Percentiles rank a stretch among this genome's conserved stretches.
Evolutionary conservation across 2,113 vertebrate genomes (phyloP).

Genomic region (Phainopepla nitens): DNA sequence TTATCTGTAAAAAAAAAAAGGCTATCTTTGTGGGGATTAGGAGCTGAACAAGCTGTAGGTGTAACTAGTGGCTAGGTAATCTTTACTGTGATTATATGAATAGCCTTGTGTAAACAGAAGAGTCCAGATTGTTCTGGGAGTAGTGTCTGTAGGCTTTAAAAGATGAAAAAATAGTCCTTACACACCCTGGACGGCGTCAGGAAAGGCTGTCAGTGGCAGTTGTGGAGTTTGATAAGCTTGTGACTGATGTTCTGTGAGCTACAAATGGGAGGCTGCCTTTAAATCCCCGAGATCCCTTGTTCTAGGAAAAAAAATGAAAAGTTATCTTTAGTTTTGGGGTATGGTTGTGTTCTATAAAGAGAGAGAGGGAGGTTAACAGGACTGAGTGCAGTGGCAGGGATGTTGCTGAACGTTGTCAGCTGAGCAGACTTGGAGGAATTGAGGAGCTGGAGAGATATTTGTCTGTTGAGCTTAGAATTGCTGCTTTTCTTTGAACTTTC

Average conservation of each 20-base stretch:
- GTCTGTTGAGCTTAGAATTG: not conserved
- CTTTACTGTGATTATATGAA: not conserved
- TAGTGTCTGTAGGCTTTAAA: not conserved
- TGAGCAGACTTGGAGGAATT: not conserved
- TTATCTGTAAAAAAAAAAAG: not conserved
- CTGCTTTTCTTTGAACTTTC: not conserved
- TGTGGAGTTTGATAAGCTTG: not conserved
- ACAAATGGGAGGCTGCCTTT: not conserved
- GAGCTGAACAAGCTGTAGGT: not conserved
- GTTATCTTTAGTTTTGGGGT: not conserved
- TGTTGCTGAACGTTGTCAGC: not conserved
- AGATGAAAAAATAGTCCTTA: not conserved
- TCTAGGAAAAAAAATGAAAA: not conserved
- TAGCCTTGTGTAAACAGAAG: not conserved
- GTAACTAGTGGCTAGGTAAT: not conserved
- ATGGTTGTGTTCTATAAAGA: not conserved
- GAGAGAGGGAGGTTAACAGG: not conserved
- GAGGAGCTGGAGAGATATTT: not conserved
- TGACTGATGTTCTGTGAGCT: conserved; percentile 9
- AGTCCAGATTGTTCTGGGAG: not conserved
- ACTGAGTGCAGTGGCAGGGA: not conserved
- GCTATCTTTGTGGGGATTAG: not conserved
- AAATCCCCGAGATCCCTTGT: not conserved
- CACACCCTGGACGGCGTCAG: not conserved
- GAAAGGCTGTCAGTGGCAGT: not conserved